These are phyloP conservation scores for Muscidifurax raptorellus DNA, from an alignment of 1,140 invertebrate genomes.

Conservation along the genomic window DNA sequence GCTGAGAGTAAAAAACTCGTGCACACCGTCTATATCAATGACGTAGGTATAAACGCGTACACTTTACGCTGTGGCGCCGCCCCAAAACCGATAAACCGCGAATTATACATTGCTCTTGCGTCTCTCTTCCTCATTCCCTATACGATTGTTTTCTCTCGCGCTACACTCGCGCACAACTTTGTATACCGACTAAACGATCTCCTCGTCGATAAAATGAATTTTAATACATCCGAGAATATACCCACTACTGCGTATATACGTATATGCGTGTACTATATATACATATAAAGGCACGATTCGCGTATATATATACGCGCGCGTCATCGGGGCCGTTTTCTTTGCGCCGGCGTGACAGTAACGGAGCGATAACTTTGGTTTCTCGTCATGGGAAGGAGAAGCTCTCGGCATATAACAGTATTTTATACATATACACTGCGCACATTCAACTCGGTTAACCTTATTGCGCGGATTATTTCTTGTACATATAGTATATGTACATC, in stretches of 20 bases:
- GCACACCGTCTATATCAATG: no score
- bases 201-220: background rate
- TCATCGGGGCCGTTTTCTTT: slow-evolving; percentile 7
- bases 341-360: background rate
- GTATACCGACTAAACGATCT: background rate
- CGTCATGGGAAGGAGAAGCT: background rate
- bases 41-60: no score
- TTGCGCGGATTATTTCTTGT: no score
- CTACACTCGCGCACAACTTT: background rate
- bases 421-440: no score
- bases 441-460: background rate
- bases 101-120: no score
- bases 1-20: no score
- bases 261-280: background rate
- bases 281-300: background rate
- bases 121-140: background rate
- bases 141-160: background rate
- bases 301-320: background rate
- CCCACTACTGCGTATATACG: no score
- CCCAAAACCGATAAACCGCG: no score
- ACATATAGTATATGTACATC: no score
- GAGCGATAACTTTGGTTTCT: slow-evolving; percentile 19
- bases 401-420: background rate
- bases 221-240: background rate
- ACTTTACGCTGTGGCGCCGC: no score